Evolutionary conservation across 2,888 invertebrate species (phyloP), one percentile per base, ranked within the genome.

Genomic region (Plemyria rubiginata): DNA sequence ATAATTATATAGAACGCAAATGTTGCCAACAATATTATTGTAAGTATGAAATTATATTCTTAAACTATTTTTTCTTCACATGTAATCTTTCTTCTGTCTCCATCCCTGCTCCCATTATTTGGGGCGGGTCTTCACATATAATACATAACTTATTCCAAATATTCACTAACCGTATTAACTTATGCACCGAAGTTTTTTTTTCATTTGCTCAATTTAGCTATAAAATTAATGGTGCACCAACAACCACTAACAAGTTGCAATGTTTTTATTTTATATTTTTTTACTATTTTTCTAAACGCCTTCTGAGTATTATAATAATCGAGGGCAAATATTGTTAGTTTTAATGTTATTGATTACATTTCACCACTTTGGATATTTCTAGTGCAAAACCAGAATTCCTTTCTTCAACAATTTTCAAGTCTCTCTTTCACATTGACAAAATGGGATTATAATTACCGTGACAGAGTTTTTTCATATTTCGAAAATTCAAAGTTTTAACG

Each of bases 261-360:
- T 62, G 58, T 43, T 32, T 43, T 50, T 54, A 51, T 60, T 60
- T 60, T 53, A 36, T 54, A 56, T 54, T 59, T 65, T 67, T 58
- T 45, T 67, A 60, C 53, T 57, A 52, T 53, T 65, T 65, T 63
- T 64, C 22, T 54, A 45, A 41, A 54, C 48, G 60, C 60, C 67
- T 62, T 63, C 43, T 43, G 45, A 64, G 71, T 71, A 70, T 70
- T 71, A 70, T 57, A 57, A 40, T 57, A 22, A 54, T 54, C 15
- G 58, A 60, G 58, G 58, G 66, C 62, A 66, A 41, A 46, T 62
- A 57, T 62, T 41, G 56, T 66, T 68, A 68, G 64, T 67, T 66
- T 51, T 62, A 66, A 67, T 56, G 40, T 56, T 32, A 61, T 63
- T 55, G 67, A 50, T 55, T 68, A 60, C 62, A 66, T 60, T 71